These are phyloP conservation scores for Crocuta crocuta DNA, from an alignment of 2,113 vertebrate genomes.

Conservation along the genomic window DNA sequence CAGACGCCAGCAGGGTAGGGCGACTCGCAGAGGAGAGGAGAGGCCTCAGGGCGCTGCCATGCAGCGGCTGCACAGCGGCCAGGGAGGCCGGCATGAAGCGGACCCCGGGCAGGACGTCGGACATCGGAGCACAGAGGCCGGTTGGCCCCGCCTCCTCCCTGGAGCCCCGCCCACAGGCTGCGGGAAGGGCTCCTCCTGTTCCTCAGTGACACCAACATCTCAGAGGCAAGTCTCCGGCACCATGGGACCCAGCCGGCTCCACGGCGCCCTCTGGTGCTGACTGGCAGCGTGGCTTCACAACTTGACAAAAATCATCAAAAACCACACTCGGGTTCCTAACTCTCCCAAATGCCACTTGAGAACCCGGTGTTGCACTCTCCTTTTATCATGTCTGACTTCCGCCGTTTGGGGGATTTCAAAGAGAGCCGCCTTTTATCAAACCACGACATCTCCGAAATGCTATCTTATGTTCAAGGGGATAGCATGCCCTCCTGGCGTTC, in stretches of 20 bases:
- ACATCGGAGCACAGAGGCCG: background rate
- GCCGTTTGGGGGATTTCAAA: background rate
- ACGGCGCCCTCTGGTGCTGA: background rate
- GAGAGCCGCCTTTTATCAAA: background rate
- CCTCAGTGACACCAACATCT: background rate
- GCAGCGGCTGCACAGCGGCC: accelerated
- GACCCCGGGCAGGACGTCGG: no score
- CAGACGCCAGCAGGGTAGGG: accelerated
- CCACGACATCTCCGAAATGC: background rate
- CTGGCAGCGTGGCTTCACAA: accelerated
- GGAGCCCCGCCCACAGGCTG: background rate
- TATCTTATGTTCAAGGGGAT: accelerated
- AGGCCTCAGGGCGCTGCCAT: accelerated
- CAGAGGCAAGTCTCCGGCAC: background rate
- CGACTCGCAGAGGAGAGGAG: background rate
- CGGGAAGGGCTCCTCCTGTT: background rate
- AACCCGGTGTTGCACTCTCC: no score
- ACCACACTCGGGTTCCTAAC: background rate
- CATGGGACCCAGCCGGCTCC: background rate
- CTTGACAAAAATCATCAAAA: accelerated
- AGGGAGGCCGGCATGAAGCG: no score
- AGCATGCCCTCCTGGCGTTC: background rate
- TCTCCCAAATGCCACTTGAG: accelerated
- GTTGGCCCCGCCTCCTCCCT: accelerated
- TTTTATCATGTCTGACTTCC: accelerated